phyloP scores from a whole-genome alignment of 2,113 vertebrate genomes.

The Cheirogaleus medius region DNA sequence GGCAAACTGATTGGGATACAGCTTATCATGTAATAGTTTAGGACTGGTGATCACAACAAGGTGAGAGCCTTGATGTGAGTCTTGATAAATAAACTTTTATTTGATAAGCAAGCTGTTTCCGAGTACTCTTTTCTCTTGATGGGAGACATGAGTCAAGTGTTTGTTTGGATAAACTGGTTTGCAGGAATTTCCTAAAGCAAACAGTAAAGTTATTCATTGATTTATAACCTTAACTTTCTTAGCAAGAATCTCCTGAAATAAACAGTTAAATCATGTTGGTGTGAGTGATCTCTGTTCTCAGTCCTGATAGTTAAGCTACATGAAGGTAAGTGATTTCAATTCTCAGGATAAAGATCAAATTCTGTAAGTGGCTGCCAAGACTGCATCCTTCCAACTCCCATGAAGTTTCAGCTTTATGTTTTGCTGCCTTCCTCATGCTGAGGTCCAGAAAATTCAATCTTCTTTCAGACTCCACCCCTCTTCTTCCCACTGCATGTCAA shows the following conservation, averaged over 20 bases:
- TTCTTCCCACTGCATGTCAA: not conserved
- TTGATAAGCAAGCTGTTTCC: not conserved
- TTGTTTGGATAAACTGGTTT: constrained; percentile 22
- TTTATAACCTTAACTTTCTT: not conserved
- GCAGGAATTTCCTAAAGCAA: constrained; percentile 34
- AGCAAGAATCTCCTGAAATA: not conserved
- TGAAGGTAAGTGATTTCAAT: not conserved
- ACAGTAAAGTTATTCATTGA: not conserved
- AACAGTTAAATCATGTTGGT: not conserved
- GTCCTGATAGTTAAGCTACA: not conserved
- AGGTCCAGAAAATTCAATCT: not conserved
- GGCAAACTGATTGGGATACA: not conserved
- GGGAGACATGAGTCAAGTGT: constrained; percentile 10
- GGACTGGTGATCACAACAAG: not conserved
- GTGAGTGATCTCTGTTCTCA: not conserved
- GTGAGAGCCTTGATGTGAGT: not conserved
- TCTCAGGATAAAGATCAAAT: constrained; percentile 26
- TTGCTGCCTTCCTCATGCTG: not conserved
- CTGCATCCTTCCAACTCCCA: not conserved
- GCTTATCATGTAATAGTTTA: not conserved
- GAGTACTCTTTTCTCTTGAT: not conserved
- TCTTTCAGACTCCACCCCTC: not conserved
- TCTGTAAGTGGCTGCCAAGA: not conserved
- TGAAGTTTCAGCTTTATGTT: not conserved
- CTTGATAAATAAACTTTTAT: not conserved